These are phyloP conservation scores for Scaptomyza hsui DNA, from an alignment of 1,140 invertebrate species.

Conservation along the genomic window DNA sequence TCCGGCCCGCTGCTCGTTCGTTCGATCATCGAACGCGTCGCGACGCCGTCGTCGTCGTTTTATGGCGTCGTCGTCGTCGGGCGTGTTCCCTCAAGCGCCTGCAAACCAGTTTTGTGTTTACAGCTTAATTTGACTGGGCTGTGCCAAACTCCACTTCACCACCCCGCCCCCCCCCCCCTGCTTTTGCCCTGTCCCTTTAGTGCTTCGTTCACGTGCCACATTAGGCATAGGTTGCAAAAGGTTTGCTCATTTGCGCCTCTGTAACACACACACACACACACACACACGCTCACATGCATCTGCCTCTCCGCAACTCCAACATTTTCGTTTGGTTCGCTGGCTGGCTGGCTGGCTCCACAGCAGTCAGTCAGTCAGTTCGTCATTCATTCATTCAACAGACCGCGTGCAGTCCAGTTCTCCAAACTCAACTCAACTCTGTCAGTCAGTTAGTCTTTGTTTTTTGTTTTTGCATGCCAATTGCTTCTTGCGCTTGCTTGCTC, in stretches of 20 bases:
- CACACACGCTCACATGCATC: conserved; percentile 7
- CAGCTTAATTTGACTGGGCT: conserved; percentile 70
- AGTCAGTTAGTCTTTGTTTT: conserved; percentile 29
- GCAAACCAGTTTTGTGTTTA: conserved; percentile 73
- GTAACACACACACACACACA: conserved; percentile 1
- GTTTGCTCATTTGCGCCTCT: conserved; percentile 62
- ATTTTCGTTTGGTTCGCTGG: conserved; percentile 31
- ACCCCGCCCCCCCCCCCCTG: conserved; percentile 8
- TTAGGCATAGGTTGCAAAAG: conserved; percentile 62
- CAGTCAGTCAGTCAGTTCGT: conserved; percentile 31
- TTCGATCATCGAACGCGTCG: conserved; percentile 43
- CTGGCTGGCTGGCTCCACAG: conserved; percentile 15
- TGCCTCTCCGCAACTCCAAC: conserved; percentile 46
- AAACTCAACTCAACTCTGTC: conserved; percentile 30
- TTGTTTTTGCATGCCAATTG: conserved; percentile 28
- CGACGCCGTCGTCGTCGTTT: conserved; percentile 36
- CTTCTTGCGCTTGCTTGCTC: conserved; percentile 2
- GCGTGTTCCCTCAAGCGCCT: conserved; percentile 8
- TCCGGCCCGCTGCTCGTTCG: conserved; percentile 60
- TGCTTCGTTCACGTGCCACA: conserved; percentile 64
- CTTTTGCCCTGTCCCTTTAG: conserved; percentile 8
- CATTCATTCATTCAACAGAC: conserved; percentile 68
- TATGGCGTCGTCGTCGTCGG: conserved; percentile 24
- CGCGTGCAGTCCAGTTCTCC: conserved; percentile 68
- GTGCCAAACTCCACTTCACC: too few species aligned